Conservation (phyloP, 1,140 invertebrate genomes). For the Drosophila bocki region DNA sequence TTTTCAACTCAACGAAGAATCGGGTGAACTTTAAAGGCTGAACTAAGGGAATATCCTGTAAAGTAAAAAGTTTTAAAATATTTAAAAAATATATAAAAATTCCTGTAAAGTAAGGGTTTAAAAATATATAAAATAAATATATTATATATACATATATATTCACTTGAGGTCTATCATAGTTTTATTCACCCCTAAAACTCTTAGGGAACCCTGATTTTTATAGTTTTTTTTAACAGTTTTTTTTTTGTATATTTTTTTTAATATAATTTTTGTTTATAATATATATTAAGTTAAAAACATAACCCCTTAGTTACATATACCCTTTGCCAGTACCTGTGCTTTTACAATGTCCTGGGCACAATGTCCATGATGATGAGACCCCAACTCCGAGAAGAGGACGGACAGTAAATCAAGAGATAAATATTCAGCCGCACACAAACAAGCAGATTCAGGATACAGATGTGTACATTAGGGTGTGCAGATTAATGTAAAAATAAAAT, state of each 20-base stretch:
- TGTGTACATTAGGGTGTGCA: conserved; percentile 24
- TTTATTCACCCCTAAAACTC: no score
- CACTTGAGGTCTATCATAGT: no score
- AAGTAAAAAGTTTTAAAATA: not conserved
- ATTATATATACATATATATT: no score
- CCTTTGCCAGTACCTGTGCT: not conserved
- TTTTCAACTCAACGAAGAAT: conserved; percentile 67
- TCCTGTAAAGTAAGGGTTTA: not conserved
- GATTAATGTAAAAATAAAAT: not conserved
- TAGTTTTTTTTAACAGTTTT: no score
- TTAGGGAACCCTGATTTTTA: no score
- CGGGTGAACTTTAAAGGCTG: not conserved
- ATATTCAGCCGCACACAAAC: conserved; percentile 37
- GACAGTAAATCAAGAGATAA: conserved; percentile 81
- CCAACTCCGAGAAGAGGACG: conserved; percentile 10
- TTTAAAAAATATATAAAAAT: not conserved
- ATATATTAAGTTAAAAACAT: not conserved
- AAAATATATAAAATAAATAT: no score
- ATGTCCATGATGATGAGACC: conserved; percentile 55
- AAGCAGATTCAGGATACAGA: conserved; percentile 8
- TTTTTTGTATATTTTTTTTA: not conserved
- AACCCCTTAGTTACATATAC: not conserved
- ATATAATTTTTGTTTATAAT: not conserved
- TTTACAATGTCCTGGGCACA: conserved; percentile 26
- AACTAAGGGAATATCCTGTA: conserved; percentile 29